Conservation (phyloP, 2,888 invertebrate genomes). For the Quadriops clusia region DNA sequence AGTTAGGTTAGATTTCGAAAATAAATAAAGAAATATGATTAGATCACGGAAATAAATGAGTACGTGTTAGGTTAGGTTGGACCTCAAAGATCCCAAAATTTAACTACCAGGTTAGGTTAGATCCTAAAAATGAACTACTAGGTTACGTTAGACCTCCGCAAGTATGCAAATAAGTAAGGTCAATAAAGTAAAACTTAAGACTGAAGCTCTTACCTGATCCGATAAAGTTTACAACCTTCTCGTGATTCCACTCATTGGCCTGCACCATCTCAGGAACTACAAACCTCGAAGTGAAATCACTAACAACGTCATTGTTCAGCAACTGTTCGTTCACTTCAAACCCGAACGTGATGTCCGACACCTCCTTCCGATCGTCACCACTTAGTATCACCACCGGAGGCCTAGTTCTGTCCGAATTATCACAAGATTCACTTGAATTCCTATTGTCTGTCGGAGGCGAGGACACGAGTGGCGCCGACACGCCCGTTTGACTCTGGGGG, state of each 20-base stretch:
- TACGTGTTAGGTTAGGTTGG: too few species aligned
- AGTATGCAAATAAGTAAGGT: constrained; percentile 1
- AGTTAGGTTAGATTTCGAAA: too few species aligned
- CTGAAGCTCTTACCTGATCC: constrained; percentile 45
- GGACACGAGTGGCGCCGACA: too few species aligned
- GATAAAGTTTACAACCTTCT: constrained; percentile 51
- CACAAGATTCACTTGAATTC: too few species aligned
- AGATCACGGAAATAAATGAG: too few species aligned
- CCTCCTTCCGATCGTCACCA: constrained; percentile 44
- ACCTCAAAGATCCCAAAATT: too few species aligned
- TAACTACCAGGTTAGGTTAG: too few species aligned
- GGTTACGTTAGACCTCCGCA: neutral
- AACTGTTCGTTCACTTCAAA: constrained; percentile 68
- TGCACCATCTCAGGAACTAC: constrained; percentile 35
- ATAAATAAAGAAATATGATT: too few species aligned
- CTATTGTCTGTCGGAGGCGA: too few species aligned
- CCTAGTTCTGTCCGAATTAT: constrained; percentile 27
- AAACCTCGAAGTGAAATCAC: constrained; percentile 37
- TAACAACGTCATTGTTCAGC: constrained; percentile 39
- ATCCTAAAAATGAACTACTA: constrained; percentile 7
- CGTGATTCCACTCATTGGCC: constrained; percentile 43
- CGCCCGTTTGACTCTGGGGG: too few species aligned
- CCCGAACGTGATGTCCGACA: constrained; percentile 67
- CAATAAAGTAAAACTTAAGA: constrained; percentile 3
- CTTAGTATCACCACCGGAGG: constrained; percentile 67